A percentile compares a stretch with the other conserved stretches of the same genome.
Conservation (phyloP, 2,888 invertebrate species). For the Eristalis tenax region DNA sequence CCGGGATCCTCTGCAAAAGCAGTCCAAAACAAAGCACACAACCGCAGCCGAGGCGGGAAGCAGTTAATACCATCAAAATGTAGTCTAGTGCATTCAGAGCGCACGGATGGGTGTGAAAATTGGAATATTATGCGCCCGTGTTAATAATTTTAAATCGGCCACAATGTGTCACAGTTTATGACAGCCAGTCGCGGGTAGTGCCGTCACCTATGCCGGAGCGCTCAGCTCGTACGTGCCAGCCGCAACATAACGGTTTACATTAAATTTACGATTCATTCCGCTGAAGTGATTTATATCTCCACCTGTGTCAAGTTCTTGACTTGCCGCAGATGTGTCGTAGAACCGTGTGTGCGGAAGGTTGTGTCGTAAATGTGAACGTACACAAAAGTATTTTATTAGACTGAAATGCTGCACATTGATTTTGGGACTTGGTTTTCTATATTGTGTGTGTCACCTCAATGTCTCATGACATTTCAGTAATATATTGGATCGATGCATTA, state of each 20-base stretch:
- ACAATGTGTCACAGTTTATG: slow-evolving; percentile 62
- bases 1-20: not conserved
- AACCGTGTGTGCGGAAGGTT: not conserved
- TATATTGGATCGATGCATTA: no score
- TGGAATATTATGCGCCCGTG: slow-evolving; percentile 41
- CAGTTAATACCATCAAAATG: slow-evolving; percentile 28
- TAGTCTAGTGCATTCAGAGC: not conserved
- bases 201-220: not conserved
- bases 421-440: not conserved
- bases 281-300: slow-evolving; percentile 38
- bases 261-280: slow-evolving; percentile 47
- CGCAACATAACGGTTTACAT: slow-evolving; percentile 29
- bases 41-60: slow-evolving; percentile 46
- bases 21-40: slow-evolving; percentile 52
- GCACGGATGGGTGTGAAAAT: slow-evolving; percentile 3
- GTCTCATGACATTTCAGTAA: no score
- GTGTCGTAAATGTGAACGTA: not conserved
- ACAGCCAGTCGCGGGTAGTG: slow-evolving; percentile 1
- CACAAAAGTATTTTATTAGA: not conserved
- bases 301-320: not conserved
- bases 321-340: slow-evolving; percentile 28
- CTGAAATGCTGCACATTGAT: not conserved
- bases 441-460: no score
- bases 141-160: slow-evolving; percentile 68
- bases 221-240: slow-evolving; percentile 18